phyloP scores from a whole-genome alignment of 92 coral and sea anemone genomes.

The Virgularia gustaviana region DNA sequence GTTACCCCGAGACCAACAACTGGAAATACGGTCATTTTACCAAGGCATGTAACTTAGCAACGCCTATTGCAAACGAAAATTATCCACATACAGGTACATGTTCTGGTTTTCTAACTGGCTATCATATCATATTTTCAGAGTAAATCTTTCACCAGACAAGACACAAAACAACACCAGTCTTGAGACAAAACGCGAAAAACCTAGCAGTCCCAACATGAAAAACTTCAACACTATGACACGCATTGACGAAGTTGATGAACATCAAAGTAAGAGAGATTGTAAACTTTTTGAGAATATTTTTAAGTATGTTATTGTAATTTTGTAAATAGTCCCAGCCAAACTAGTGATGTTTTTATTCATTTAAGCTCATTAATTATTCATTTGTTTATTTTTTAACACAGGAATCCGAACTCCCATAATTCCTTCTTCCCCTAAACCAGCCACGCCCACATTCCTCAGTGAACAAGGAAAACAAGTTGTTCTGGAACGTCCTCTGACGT shows the following conservation, averaged over 20 bases:
- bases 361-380: too few relatives aligned
- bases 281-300: not conserved
- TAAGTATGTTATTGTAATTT: too few relatives aligned
- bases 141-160: not conserved
- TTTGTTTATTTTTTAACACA: not conserved
- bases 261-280: slow-evolving; percentile 4
- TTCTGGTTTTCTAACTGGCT: too few relatives aligned
- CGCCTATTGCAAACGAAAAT: not conserved
- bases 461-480: slow-evolving; percentile 4
- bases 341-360: not conserved
- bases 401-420: not conserved
- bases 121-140: too few relatives aligned
- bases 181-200: slow-evolving; percentile 12
- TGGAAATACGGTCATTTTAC: slow-evolving; percentile 84
- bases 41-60: slow-evolving; percentile 58
- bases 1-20: slow-evolving; percentile 84
- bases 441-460: not conserved
- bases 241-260: slow-evolving; percentile 5
- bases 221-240: not conserved
- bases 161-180: not conserved
- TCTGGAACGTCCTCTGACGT: slow-evolving; percentile 11
- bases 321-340: not conserved
- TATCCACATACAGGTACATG: too few relatives aligned
- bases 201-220: not conserved
- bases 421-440: not conserved